Evolutionary conservation across 1,140 invertebrate species (phyloP).

Genomic region (Sinella curviseta): DNA sequence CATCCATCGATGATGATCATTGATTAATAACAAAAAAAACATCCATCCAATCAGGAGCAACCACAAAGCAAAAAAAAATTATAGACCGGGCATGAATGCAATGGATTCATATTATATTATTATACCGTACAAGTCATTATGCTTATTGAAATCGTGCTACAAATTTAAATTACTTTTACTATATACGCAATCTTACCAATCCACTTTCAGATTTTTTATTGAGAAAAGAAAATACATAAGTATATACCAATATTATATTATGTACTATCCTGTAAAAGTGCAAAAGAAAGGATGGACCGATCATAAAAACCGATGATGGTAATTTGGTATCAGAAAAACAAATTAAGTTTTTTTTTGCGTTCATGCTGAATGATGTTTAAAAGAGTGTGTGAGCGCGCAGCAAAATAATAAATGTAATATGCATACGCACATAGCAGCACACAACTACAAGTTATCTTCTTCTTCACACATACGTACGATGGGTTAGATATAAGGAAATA

Average conservation of each 20-base stretch:
- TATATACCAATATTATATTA: background rate
- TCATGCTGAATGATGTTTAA: too few relatives aligned
- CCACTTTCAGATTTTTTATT: constrained; percentile 3
- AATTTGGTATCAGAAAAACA: background rate
- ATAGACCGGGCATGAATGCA: constrained; percentile 2
- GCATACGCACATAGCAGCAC: too few relatives aligned
- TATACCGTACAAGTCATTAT: background rate
- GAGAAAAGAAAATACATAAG: background rate
- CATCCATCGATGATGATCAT: background rate
- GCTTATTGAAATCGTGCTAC: constrained; percentile 3
- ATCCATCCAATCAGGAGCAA: constrained; percentile 9
- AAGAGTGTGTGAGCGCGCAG: too few relatives aligned
- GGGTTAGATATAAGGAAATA: background rate
- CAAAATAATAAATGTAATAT: too few relatives aligned
- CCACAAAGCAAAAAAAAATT: background rate
- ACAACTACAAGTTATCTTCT: too few relatives aligned
- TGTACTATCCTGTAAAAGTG: background rate
- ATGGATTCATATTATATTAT: background rate
- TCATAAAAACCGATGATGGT: background rate
- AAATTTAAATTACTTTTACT: constrained; percentile 6
- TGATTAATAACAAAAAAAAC: background rate
- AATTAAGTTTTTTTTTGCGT: background rate
- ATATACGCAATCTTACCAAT: background rate
- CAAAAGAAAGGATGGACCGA: background rate
- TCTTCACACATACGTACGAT: background rate